Evolutionary conservation across 2,113 vertebrate genomes (phyloP).

Genomic region (Calyptomena viridis): DNA sequence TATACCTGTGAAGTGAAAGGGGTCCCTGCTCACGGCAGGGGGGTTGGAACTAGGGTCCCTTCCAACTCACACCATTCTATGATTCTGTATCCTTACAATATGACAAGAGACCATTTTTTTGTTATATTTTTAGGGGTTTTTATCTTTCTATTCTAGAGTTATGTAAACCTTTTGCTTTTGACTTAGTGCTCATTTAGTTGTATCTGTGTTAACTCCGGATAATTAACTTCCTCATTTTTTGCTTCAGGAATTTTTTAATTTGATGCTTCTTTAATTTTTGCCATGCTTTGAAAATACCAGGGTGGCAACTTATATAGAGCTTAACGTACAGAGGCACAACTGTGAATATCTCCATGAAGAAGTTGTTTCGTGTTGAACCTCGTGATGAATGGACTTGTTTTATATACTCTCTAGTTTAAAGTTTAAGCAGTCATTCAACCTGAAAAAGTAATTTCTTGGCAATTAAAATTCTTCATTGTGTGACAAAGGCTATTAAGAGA

Average conservation of each 20-base stretch:
- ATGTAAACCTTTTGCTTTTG: not conserved
- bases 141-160: not conserved
- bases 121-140: not conserved
- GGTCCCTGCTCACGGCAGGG: fast-evolving
- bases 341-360: not conserved
- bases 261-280: not conserved
- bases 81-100: too few species aligned
- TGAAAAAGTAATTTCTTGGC: not conserved
- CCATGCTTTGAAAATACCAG: not conserved
- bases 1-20: not conserved
- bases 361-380: not conserved
- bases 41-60: not conserved
- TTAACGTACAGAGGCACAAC: not conserved
- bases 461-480: not conserved
- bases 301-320: not conserved
- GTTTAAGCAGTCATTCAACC: not conserved
- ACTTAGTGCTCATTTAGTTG: not conserved
- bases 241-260: slow-evolving; percentile 24
- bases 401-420: not conserved
- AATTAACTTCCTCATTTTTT: slow-evolving; percentile 21
- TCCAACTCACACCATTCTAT: not conserved
- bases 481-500: not conserved
- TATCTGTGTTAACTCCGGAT: not conserved
- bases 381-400: not conserved
- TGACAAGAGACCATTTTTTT: not conserved